Evolutionary conservation across 2,888 invertebrate genomes (phyloP), one percentile per base, ranked within the genome.

Genomic region (Cryptosula pallasiana): DNA sequence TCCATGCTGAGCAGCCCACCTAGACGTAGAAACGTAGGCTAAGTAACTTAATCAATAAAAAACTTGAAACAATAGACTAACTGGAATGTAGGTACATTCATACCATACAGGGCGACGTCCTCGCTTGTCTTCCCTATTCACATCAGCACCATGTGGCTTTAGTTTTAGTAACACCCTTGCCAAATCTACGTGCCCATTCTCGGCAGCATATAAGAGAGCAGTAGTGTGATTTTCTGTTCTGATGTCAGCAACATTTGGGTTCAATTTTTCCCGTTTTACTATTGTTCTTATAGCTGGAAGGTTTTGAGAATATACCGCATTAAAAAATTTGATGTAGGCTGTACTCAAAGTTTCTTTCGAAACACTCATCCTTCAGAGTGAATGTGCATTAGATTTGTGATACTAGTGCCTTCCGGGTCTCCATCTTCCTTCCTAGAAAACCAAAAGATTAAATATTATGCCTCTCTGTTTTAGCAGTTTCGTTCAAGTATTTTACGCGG

Each of bases 91-190:
- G n/a, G n/a, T n/a, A n/a, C n/a, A n/a, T n/a, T n/a, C 76, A 73
- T 74, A 81, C 81, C 80, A 80, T 36, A 81, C 78, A n/a, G 81
- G 78, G 72, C 79, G 73, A 58, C 76, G 75, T 1, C 80, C 79
- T 34, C 71, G 70, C 27, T 75, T 75, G 29, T 79, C 76, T 71
- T 78, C 80, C 69, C 77, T 76, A 73, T 81, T 81, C 1, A 81
- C 77, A 69, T 80, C 78, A 71, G 70, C 55, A 29, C 78, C 76
- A 54, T 76, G 74, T 20, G 78, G 78, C 71, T 79, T 78, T 29
- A 76, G 76, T 34, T 75, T 76, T 36, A 81, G 73, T 35, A 81
- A 73, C 13, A 78, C 55, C 35, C 75, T 73, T 0, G 79, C 80
- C 71, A 80, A 77, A 35, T 79, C 79, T n/a, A 75, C 69, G 58